These are phyloP conservation scores for Prunella fulvescens DNA, from an alignment of 2,113 vertebrate species.

Conservation along the genomic window DNA sequence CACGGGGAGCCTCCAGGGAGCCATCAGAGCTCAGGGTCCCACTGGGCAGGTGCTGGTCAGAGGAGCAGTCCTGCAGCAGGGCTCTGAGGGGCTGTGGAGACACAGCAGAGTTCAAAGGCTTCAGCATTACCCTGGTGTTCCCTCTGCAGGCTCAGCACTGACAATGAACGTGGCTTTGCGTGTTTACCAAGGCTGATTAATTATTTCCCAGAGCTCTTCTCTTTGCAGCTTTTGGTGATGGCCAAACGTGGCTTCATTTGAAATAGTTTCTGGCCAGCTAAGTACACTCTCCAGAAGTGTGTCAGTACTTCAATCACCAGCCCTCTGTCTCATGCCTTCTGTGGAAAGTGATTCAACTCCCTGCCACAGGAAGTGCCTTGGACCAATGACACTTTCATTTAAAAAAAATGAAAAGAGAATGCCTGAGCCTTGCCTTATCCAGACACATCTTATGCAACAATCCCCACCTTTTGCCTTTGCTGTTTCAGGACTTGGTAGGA, in stretches of 20 bases:
- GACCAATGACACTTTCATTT: not conserved
- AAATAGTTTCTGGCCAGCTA: not conserved
- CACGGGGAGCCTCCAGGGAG: not conserved
- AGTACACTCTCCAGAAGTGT: not conserved
- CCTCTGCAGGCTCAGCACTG: not conserved
- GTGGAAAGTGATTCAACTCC: not conserved
- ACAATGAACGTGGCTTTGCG: not conserved
- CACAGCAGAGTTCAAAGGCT: not conserved
- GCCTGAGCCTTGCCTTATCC: not conserved
- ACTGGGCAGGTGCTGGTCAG: accelerated
- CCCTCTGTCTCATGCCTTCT: accelerated
- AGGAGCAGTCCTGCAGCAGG: accelerated
- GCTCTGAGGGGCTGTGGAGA: not conserved
- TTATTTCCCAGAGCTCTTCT: not conserved
- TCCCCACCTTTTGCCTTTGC: not conserved
- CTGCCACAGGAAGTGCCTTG: not conserved
- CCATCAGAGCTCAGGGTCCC: not conserved
- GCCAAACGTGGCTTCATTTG: not conserved
- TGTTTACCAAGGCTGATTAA: not conserved
- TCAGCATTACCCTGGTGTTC: accelerated
- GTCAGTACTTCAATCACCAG: not conserved
- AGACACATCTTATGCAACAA: not conserved
- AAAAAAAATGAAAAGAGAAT: not conserved
- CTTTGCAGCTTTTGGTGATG: not conserved
- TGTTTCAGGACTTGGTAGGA: not conserved